Evolutionary conservation across 2,888 invertebrate species (phyloP).

Genomic region (Eugnorisma glareosa): DNA sequence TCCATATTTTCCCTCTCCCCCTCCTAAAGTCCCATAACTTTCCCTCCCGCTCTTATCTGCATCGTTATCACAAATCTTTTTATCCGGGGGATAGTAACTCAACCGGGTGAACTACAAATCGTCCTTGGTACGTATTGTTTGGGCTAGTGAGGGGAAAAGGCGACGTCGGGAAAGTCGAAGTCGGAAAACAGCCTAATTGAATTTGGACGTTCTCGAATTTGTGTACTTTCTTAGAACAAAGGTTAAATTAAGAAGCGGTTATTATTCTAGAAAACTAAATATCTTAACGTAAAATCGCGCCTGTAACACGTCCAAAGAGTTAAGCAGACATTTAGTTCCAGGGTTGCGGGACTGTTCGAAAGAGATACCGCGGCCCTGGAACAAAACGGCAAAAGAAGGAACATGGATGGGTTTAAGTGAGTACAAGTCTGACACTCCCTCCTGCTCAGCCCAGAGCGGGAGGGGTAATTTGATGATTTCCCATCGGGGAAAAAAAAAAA

Average conservation of each 20-base stretch:
- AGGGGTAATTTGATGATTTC: no score
- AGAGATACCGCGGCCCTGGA: no score
- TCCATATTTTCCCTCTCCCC: conserved; percentile 17
- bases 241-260: no score
- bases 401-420: no score
- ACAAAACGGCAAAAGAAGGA: no score
- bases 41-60: conserved; percentile 55
- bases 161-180: not conserved
- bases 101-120: conserved; percentile 66
- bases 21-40: conserved; percentile 40
- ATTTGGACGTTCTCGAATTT: not conserved
- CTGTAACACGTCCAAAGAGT: not conserved
- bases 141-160: conserved; percentile 49
- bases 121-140: conserved; percentile 57
- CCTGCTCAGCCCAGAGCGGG: no score
- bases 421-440: no score
- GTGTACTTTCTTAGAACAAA: not conserved
- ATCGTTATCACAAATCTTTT: conserved; percentile 71
- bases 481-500: no score
- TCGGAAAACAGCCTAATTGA: not conserved
- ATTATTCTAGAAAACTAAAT: not conserved
- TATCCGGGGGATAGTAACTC: conserved; percentile 59
- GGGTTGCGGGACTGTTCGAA: no score
- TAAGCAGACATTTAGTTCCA: not conserved
- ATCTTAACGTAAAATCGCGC: not conserved